These are phyloP conservation scores for Todiramphus saurophagus DNA, from an alignment of 2,113 vertebrate species.

Conservation along the genomic window DNA sequence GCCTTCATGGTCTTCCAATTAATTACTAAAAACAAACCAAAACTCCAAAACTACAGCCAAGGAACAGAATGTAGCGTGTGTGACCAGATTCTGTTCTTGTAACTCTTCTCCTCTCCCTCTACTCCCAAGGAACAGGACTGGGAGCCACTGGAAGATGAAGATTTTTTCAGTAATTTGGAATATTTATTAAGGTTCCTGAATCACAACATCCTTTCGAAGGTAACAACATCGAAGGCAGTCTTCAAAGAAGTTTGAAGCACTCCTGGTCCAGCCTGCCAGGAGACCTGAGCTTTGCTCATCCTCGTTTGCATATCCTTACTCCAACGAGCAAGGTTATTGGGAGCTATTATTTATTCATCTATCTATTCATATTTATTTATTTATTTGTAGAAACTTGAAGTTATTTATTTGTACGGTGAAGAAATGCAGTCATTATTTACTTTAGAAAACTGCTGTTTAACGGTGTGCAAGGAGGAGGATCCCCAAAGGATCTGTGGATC, in stretches of 20 bases:
- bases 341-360: conserved; percentile 25
- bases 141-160: accelerated
- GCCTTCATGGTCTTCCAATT: background rate
- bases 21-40: background rate
- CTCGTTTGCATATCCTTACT: background rate
- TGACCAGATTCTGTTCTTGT: background rate
- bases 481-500: background rate
- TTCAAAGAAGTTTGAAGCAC: background rate
- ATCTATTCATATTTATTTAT: conserved; percentile 41
- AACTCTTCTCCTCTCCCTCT: background rate
- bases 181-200: background rate
- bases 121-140: background rate
- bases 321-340: background rate
- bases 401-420: conserved; percentile 41
- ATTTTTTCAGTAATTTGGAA: background rate
- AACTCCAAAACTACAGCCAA: background rate
- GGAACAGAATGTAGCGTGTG: background rate
- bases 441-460: background rate
- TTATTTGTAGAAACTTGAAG: conserved; percentile 17
- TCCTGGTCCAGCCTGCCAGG: background rate
- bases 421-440: background rate
- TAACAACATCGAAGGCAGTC: accelerated
- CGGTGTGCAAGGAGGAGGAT: background rate
- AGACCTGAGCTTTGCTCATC: background rate
- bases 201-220: accelerated